These are phyloP conservation scores for Cassiopea xamachana DNA, from an alignment of 30 jellyfish, hydroid and myxozoan species.

Conservation along the genomic window DNA sequence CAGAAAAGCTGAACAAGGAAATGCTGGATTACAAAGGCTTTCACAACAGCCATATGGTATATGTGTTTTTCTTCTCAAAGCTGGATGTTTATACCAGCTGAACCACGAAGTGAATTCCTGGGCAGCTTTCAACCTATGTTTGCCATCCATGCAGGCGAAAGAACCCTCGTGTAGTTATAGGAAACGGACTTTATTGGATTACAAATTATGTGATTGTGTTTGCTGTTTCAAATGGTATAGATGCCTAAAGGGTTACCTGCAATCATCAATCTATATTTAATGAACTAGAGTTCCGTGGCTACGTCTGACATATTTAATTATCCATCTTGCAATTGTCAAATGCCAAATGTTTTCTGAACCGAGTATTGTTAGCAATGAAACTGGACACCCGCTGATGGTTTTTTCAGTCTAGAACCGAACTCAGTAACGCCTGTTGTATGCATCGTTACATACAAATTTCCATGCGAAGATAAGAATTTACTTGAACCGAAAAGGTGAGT, in stretches of 20 bases:
- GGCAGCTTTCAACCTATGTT: too few species aligned
- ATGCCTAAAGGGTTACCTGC: not conserved
- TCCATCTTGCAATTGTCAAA: not conserved
- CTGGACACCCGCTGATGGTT: conserved; percentile 6
- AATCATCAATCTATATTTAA: not conserved
- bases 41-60: too few species aligned
- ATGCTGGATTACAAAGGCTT: too few species aligned
- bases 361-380: not conserved
- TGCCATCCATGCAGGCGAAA: too few species aligned
- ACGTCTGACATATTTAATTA: not conserved
- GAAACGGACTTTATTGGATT: too few species aligned
- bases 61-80: too few species aligned
- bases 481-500: not conserved
- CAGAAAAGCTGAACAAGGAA: too few species aligned
- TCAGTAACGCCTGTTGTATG: not conserved
- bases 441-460: not conserved
- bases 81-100: too few species aligned
- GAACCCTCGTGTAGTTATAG: too few species aligned
- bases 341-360: not conserved
- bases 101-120: too few species aligned
- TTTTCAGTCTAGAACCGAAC: not conserved
- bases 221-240: too few species aligned
- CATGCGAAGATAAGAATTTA: not conserved
- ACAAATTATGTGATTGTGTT: too few species aligned
- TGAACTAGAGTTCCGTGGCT: not conserved